Conservation (phyloP, 2,113 vertebrate genomes). For the Chamaetylas fuelleborni region DNA sequence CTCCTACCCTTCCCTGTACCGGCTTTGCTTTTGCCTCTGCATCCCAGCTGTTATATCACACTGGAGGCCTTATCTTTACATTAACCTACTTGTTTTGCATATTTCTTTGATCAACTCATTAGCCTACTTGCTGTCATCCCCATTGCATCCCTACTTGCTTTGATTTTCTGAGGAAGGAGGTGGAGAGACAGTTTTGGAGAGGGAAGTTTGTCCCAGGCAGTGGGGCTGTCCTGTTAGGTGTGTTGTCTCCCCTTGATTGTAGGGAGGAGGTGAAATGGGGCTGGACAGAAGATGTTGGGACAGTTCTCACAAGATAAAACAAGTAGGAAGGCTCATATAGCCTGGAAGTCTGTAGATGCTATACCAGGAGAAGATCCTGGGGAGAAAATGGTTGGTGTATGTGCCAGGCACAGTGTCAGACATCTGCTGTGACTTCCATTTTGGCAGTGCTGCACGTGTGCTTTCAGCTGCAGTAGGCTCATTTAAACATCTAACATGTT, state of each 20-base stretch:
- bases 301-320: neutral
- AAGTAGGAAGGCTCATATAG: neutral
- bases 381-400: neutral
- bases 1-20: neutral
- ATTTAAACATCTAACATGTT: neutral
- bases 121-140: neutral
- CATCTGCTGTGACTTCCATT: neutral
- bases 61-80: neutral
- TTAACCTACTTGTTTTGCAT: neutral
- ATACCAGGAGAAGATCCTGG: neutral
- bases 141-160: neutral
- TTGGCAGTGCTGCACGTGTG: neutral
- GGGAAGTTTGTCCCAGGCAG: neutral
- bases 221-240: fast-evolving
- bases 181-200: neutral
- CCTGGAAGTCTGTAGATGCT: neutral
- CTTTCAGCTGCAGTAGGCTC: neutral
- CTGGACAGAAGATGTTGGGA: neutral
- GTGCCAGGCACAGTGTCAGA: neutral
- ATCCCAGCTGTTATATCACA: neutral
- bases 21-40: neutral
- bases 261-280: neutral
- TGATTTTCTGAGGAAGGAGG: neutral
- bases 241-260: neutral
- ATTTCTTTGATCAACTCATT: neutral